Conservation (phyloP, 2,797 vertebrate genomes). For the Lacerta bilineata region DNA sequence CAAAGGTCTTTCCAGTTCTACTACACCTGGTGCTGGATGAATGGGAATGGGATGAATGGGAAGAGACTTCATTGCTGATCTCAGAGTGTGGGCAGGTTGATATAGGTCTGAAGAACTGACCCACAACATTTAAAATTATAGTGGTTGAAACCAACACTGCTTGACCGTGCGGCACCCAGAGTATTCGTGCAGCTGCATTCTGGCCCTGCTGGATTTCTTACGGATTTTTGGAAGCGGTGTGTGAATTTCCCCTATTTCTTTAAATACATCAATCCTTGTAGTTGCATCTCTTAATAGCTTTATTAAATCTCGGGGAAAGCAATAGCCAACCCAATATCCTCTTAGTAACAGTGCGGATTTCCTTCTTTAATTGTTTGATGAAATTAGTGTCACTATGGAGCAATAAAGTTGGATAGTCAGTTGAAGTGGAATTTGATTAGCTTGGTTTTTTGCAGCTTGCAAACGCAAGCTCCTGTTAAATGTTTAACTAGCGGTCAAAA, state of each 20-base stretch:
- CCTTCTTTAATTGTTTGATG: slow-evolving; percentile 77
- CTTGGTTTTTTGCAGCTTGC: slow-evolving; percentile 29
- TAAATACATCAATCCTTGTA: slow-evolving; percentile 62
- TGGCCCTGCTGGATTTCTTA: not conserved
- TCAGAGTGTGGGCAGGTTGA: too few species aligned
- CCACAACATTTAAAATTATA: too few species aligned
- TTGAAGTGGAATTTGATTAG: slow-evolving; percentile 66
- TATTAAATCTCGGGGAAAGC: slow-evolving; percentile 68
- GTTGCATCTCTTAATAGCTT: slow-evolving; percentile 59
- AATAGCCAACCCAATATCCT: slow-evolving; percentile 70
- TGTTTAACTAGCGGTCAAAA: not conserved
- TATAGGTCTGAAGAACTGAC: too few species aligned
- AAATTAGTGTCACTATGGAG: slow-evolving; percentile 68
- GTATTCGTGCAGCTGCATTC: too few species aligned
- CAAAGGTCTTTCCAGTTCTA: too few species aligned
- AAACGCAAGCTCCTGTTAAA: slow-evolving; percentile 15
- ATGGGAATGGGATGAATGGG: too few species aligned
- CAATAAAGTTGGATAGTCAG: slow-evolving; percentile 59
- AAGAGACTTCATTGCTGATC: too few species aligned
- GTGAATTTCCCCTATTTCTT: slow-evolving; percentile 50
- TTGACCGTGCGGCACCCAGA: too few species aligned
- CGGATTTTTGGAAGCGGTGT: slow-evolving; percentile 29
- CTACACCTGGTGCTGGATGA: too few species aligned
- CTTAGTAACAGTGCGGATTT: slow-evolving; percentile 76
- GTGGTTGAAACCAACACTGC: too few species aligned